Evolutionary conservation across 2,888 invertebrate species (phyloP), one percentile per base, ranked within the genome.

Genomic region (Eupeodes latifasciatus): DNA sequence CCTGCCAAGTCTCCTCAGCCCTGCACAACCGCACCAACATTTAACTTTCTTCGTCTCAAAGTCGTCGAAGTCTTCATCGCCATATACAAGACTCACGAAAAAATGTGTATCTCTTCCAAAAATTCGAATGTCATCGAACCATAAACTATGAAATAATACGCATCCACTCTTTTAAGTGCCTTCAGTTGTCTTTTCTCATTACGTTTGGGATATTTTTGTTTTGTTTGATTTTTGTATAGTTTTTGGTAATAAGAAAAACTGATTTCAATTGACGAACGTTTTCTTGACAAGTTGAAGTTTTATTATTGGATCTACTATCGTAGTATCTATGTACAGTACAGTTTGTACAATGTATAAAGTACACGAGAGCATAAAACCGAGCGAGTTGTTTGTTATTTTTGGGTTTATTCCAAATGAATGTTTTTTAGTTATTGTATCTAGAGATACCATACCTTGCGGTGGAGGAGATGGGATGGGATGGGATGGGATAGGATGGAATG

Each of bases 81-180:
- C 40, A 40, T 72, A 19, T 82, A 69, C 85, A 72, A 66, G 62
- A 78, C 78, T 88, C 88, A 81, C 78, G 88, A 81, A 78, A 84
- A 78, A 85, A 81, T 85, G 72, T 88, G 84, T 88, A 77, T 84
- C 78, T 84, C 74, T 74, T 64, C 75, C 75, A 67, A 85, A 91
- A 91, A 89, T 91, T 71, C 36, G 91, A 92, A 92, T 92, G 92
- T 92, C 92, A 92, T 92, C 92, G 92, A 92, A 92, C 92, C 90
- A 92, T 89, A 91, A 92, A 88, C 85, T 88, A 85, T 88, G 78
- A 84, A 88, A 85, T 88, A 84, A 85, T 88, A 88, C 88, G 88
- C 88, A 88, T 84, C 85, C 59, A 87, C 77, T 77, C 74, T 83
- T 80, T 76, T 75, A 85, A 85, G 85, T 85, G 77, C 76, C 85